Evolutionary conservation across 2,888 invertebrate species (phyloP).

Genomic region (Phengaris alcon): DNA sequence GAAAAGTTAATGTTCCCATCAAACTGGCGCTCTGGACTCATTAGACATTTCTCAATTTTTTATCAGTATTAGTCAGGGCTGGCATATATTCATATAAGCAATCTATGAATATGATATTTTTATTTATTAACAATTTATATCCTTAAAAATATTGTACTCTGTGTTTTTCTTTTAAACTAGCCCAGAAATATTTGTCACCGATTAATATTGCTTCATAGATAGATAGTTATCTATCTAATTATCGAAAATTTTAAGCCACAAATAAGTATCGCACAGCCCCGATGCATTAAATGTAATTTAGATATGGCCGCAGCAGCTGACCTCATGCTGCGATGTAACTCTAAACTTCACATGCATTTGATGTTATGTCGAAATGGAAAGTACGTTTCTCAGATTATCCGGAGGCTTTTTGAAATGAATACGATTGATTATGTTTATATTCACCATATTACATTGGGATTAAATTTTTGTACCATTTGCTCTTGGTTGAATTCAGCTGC

Average conservation of each 20-base stretch:
- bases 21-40: slow-evolving; percentile 48
- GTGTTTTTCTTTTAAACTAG: not conserved
- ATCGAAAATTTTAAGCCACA: slow-evolving; percentile 21
- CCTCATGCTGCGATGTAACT: slow-evolving; percentile 52
- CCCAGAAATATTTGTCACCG: not conserved
- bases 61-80: slow-evolving; percentile 52
- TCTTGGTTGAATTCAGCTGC: too few relatives aligned
- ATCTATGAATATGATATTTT: not conserved
- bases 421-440: slow-evolving; percentile 3
- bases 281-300: slow-evolving; percentile 34
- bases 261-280: slow-evolving; percentile 23
- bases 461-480: too few relatives aligned
- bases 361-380: slow-evolving; percentile 45
- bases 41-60: slow-evolving; percentile 48
- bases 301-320: slow-evolving; percentile 35
- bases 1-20: slow-evolving; percentile 43
- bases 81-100: slow-evolving; percentile 31
- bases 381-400: slow-evolving; percentile 33
- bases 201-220: not conserved
- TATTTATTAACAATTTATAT: not conserved
- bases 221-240: not conserved
- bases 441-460: too few relatives aligned
- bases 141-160: not conserved
- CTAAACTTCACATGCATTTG: slow-evolving; percentile 39
- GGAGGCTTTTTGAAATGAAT: not conserved